Evolutionary conservation across 2,888 invertebrate genomes (phyloP).

Genomic region (Acanthosepion pharaonis): DNA sequence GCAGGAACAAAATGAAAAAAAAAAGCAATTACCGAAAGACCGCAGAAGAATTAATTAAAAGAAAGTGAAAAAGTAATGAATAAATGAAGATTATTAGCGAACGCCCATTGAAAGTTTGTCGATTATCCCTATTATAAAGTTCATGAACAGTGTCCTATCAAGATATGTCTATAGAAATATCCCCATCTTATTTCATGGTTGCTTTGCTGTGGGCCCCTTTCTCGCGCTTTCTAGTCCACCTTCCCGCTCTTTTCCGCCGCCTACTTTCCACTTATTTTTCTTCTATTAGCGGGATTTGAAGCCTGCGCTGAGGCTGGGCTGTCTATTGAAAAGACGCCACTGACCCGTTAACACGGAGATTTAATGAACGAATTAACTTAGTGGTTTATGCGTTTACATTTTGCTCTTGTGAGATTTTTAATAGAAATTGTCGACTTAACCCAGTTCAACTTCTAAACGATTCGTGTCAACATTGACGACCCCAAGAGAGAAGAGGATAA

Average conservation of each 20-base stretch:
- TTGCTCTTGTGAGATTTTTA: conserved; percentile 12
- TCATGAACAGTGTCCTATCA: background rate
- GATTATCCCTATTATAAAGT: background rate
- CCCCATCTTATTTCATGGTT: background rate
- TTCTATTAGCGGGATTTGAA: no score
- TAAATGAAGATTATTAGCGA: no score
- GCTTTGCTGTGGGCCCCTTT: background rate
- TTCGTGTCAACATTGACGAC: background rate
- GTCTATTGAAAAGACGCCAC: no score
- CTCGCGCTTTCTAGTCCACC: background rate
- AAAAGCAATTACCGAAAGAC: no score
- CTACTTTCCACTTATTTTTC: no score
- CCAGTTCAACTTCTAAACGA: background rate
- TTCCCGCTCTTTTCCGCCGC: no score
- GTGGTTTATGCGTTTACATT: conserved; percentile 21
- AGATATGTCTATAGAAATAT: background rate
- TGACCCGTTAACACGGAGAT: background rate
- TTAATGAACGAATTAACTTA: background rate
- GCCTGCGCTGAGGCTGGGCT: no score
- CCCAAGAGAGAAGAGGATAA: background rate
- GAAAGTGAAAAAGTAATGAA: no score
- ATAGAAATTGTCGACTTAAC: background rate
- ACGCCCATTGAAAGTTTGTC: no score
- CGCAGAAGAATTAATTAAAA: no score
- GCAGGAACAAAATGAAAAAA: no score